Conservation (phyloP, 2,888 invertebrate species). For the Drepana falcataria region DNA sequence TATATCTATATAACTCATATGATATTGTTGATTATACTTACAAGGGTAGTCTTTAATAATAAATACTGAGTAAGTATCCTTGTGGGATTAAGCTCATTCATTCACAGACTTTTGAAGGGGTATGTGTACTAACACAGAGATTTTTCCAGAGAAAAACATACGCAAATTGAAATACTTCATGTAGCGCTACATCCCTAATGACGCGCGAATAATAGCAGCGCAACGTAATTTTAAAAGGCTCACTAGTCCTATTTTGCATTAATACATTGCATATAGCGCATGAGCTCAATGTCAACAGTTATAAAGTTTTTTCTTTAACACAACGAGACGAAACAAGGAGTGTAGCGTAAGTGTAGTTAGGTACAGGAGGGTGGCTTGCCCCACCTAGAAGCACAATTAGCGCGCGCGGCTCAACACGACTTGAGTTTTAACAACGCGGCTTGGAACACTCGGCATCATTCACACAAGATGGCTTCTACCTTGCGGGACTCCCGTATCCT, state of each 20-base stretch:
- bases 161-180: no score
- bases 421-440: constrained; percentile 75
- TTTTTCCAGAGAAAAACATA: no score
- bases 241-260: constrained; percentile 21
- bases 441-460: constrained; percentile 66
- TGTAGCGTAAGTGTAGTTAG: constrained; percentile 40
- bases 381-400: constrained; percentile 71
- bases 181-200: constrained; percentile 20
- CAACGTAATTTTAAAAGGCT: constrained; percentile 28
- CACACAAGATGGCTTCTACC: constrained; percentile 54
- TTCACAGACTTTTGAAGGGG: no score
- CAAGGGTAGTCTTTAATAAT: no score
- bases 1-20: no score
- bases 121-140: no score
- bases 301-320: constrained; percentile 52
- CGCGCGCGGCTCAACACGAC: constrained; percentile 72
- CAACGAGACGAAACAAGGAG: constrained; percentile 59
- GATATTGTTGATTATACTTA: no score
- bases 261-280: constrained; percentile 26
- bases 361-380: constrained; percentile 22
- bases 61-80: no score
- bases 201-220: constrained; percentile 22
- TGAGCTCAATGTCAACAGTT: constrained; percentile 68
- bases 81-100: no score
- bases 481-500: constrained; percentile 45